phyloP scores from a whole-genome alignment of 2,797 vertebrate genomes.

The Florisuga fusca region DNA sequence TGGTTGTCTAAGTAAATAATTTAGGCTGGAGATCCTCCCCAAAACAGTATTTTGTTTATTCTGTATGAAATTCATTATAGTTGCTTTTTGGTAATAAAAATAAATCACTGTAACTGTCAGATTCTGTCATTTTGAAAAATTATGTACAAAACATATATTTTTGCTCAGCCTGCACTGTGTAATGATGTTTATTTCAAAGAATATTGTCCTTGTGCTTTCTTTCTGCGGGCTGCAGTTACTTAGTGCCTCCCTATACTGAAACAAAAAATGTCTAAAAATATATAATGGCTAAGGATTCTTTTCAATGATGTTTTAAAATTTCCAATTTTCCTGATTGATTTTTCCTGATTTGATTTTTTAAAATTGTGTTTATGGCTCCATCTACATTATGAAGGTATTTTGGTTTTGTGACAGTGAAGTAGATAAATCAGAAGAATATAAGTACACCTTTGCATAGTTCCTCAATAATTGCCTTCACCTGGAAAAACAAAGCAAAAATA shows the following conservation, averaged over 20 bases:
- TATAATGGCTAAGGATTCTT: background rate
- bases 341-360: background rate
- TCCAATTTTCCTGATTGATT: background rate
- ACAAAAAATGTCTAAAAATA: background rate
- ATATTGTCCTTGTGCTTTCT: background rate
- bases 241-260: background rate
- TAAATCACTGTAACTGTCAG: background rate
- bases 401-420: background rate
- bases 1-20: background rate
- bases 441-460: background rate
- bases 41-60: background rate
- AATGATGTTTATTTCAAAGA: background rate
- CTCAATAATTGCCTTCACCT: background rate
- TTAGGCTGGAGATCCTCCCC: background rate
- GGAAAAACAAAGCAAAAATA: background rate
- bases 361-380: background rate
- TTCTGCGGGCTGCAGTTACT: background rate
- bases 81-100: background rate
- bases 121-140: background rate
- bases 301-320: background rate
- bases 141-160: rapidly evolving
- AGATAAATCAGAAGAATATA: background rate
- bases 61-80: background rate
- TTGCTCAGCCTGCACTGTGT: background rate
- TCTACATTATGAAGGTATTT: background rate